These are phyloP conservation scores for Grammomys surdaster DNA, from an alignment of 2,113 vertebrate genomes.

Conservation along the genomic window DNA sequence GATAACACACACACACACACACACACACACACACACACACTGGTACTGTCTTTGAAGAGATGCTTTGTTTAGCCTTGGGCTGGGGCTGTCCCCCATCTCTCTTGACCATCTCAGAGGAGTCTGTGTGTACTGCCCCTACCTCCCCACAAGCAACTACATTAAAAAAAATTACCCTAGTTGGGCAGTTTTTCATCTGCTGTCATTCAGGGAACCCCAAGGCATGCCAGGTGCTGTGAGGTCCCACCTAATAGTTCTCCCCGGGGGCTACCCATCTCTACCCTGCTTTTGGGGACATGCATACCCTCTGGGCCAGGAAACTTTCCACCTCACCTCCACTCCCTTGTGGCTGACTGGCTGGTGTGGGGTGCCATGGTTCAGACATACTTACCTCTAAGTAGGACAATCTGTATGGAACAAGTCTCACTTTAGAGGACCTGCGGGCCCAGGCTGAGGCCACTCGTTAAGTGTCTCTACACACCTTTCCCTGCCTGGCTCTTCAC, in stretches of 20 bases:
- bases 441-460: background rate
- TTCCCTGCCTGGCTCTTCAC: background rate
- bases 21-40: too few species aligned
- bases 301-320: background rate
- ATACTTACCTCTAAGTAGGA: background rate
- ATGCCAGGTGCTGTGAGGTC: rapidly evolving
- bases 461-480: rapidly evolving
- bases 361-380: background rate
- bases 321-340: too few species aligned
- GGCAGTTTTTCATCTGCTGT: background rate
- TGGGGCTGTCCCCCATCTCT: background rate
- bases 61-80: background rate
- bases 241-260: rapidly evolving
- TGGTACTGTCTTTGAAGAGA: background rate
- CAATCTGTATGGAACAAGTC: background rate
- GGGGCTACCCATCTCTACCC: rapidly evolving
- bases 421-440: background rate
- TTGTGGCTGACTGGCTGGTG: background rate
- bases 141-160: background rate
- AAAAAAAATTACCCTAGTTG: rapidly evolving
- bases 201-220: rapidly evolving
- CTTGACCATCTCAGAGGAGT: background rate
- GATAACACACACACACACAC: background rate
- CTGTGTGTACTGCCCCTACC: rapidly evolving
- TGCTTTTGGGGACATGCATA: rapidly evolving